These are phyloP conservation scores for Amitus sp. DNA, from an alignment of 2,888 invertebrate genomes.

Conservation along the genomic window DNA sequence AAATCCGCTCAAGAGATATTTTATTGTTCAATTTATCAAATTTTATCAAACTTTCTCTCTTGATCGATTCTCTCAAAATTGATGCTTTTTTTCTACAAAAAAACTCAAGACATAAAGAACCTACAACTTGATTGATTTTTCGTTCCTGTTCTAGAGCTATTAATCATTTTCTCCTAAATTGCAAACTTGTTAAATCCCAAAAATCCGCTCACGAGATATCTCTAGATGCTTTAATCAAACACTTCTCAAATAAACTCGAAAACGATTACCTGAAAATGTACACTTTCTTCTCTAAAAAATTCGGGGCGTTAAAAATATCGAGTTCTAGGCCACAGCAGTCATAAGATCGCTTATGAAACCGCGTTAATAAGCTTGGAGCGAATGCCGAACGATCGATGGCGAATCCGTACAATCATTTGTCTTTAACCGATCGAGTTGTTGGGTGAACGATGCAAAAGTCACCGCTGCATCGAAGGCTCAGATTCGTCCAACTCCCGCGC, in stretches of 20 bases:
- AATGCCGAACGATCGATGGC: constrained; percentile 61
- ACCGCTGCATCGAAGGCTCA: constrained; percentile 15
- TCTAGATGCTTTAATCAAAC: too few relatives aligned
- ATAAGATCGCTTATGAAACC: constrained; percentile 57
- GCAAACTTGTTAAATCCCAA: too few relatives aligned
- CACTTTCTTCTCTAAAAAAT: constrained; percentile 4
- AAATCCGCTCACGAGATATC: too few relatives aligned
- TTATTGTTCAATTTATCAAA: too few relatives aligned
- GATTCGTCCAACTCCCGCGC: constrained; percentile 28
- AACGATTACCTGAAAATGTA: too few relatives aligned
- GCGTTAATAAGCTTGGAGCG: constrained; percentile 61
- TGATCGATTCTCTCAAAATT: too few relatives aligned
- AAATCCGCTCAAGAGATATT: too few relatives aligned
- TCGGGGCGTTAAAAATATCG: constrained; percentile 37
- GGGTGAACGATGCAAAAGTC: constrained; percentile 47
- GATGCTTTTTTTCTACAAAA: too few relatives aligned
- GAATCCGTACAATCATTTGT: constrained; percentile 60
- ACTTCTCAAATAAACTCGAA: background rate
- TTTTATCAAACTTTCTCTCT: too few relatives aligned
- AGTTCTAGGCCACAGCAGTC: constrained; percentile 58
- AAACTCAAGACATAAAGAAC: background rate
- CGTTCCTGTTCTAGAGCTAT: too few relatives aligned
- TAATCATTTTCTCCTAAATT: too few relatives aligned
- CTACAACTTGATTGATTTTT: too few relatives aligned
- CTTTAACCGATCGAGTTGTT: constrained; percentile 44